Evolutionary conservation across 1,140 invertebrate species (phyloP).

Genomic region (Vanessa atalanta): DNA sequence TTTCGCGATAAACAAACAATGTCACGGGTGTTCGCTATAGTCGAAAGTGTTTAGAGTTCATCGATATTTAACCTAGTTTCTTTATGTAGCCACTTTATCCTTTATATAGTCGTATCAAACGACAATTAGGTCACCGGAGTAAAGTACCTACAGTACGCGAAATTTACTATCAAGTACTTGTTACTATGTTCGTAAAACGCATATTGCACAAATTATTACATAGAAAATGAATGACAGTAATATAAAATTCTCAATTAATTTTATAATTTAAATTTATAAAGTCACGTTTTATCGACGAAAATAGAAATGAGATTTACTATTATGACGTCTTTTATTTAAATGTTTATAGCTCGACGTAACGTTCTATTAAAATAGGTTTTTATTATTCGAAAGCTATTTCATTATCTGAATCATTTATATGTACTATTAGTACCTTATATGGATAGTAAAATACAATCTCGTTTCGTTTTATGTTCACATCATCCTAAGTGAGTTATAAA

Average conservation of each 20-base stretch:
- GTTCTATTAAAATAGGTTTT: too few relatives aligned
- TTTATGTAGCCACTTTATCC: constrained; percentile 73
- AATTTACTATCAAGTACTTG: constrained; percentile 29
- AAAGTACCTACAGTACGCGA: constrained; percentile 48
- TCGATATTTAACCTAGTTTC: constrained; percentile 79
- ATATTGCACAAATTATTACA: too few relatives aligned
- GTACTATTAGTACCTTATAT: neutral
- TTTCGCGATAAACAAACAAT: constrained; percentile 53
- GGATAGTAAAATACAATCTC: neutral
- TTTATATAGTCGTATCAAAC: constrained; percentile 67
- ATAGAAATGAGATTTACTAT: too few relatives aligned
- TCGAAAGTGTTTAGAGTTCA: constrained; percentile 63
- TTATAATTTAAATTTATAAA: too few relatives aligned
- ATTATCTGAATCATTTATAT: too few relatives aligned
- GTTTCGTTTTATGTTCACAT: constrained; percentile 24
- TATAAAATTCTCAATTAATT: too few relatives aligned
- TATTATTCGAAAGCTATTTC: too few relatives aligned
- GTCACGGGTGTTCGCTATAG: constrained; percentile 47
- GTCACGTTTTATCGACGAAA: too few relatives aligned
- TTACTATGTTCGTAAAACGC: neutral
- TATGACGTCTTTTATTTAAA: too few relatives aligned
- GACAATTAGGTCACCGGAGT: constrained; percentile 75
- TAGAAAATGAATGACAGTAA: too few relatives aligned
- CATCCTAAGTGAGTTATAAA: constrained; percentile 28
- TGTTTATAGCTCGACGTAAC: too few relatives aligned